phyloP scores from a whole-genome alignment of 2,888 invertebrate species.

The Dolomedes plantarius region DNA sequence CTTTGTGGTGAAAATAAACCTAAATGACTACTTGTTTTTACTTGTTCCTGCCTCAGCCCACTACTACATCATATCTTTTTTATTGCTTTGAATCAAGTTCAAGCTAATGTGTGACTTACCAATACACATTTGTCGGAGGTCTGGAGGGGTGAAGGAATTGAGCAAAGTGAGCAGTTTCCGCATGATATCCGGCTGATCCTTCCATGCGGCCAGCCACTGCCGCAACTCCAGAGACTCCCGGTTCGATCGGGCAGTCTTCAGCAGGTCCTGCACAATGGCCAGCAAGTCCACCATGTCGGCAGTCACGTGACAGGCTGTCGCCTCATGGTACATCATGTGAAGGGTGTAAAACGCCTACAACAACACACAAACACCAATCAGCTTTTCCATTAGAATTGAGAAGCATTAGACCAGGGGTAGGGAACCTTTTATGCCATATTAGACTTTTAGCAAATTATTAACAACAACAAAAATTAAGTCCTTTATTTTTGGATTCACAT shows the following conservation, averaged over 20 bases:
- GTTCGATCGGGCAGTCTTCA: slow-evolving; percentile 77
- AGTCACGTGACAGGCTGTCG: slow-evolving; percentile 90
- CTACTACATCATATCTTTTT: too few relatives aligned
- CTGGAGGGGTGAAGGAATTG: slow-evolving; percentile 91
- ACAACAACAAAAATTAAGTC: too few relatives aligned
- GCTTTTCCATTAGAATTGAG: too few relatives aligned
- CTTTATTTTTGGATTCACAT: too few relatives aligned
- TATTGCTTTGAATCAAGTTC: too few relatives aligned
- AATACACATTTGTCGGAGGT: slow-evolving; percentile 87
- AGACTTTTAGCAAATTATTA: too few relatives aligned
- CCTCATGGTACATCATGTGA: slow-evolving; percentile 95
- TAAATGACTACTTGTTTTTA: too few relatives aligned
- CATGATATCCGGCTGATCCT: slow-evolving; percentile 92
- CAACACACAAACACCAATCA: too few relatives aligned
- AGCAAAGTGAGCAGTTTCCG: slow-evolving; percentile 89
- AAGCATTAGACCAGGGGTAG: too few relatives aligned
- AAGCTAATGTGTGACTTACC: slow-evolving; percentile 82
- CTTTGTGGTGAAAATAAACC: too few relatives aligned
- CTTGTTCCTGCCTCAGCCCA: too few relatives aligned
- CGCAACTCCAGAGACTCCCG: slow-evolving; percentile 82
- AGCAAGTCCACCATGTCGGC: slow-evolving; percentile 90
- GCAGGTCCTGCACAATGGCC: slow-evolving; percentile 78
- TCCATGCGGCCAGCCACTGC: slow-evolving; percentile 79
- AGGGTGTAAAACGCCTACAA: slow-evolving; percentile 90
- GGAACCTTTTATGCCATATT: too few relatives aligned